Conservation (phyloP, 2,113 vertebrate genomes). For the Candoia aspera region DNA sequence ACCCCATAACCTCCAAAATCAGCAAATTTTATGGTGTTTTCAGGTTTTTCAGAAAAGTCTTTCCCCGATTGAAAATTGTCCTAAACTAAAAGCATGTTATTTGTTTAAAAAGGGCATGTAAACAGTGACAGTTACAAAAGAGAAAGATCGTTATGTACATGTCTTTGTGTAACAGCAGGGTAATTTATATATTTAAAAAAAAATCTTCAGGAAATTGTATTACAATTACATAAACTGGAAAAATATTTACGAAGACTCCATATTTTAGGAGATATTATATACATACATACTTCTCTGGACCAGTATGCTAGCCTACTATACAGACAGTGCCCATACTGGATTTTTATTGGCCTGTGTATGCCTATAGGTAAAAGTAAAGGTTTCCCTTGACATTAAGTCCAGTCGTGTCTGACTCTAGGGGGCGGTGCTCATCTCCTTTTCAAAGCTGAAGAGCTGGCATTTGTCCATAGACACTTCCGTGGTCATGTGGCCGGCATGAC, state of each 20-base stretch:
- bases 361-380: no score
- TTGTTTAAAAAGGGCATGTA: not conserved
- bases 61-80: not conserved
- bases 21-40: no score
- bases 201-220: not conserved
- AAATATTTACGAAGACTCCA: not conserved
- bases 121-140: not conserved
- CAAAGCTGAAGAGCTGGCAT: no score
- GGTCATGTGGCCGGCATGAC: no score
- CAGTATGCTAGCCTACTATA: not conserved
- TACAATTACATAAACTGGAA: not conserved
- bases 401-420: no score
- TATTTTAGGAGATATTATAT: not conserved
- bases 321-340: not conserved
- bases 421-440: no score
- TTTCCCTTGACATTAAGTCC: no score
- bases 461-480: no score
- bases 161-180: not conserved
- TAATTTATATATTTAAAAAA: no score
- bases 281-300: not conserved
- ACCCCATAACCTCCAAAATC: no score
- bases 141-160: not conserved
- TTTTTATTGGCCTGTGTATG: not conserved
- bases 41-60: not conserved
- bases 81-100: not conserved